phyloP scores from a whole-genome alignment of 2,888 invertebrate genomes.

The Dendrolimus houi region DNA sequence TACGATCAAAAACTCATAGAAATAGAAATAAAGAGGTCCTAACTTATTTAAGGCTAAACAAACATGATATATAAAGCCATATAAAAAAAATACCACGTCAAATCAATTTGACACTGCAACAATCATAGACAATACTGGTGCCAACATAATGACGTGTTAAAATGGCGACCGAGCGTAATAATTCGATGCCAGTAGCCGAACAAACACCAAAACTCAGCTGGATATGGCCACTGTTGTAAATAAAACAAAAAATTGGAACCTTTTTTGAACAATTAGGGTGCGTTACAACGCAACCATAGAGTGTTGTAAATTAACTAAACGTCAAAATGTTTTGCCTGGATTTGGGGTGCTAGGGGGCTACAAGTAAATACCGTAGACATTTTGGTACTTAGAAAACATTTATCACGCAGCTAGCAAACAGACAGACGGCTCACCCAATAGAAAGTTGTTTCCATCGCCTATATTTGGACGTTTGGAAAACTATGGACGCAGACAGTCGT shows the following conservation, averaged over 20 bases:
- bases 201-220: conserved; percentile 33
- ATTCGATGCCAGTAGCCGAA: conserved; percentile 64
- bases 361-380: neutral
- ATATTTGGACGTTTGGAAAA: too few relatives aligned
- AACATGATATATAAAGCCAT: neutral
- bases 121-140: conserved; percentile 8
- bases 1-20: too few relatives aligned
- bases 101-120: neutral
- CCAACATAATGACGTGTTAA: conserved; percentile 62
- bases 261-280: conserved; percentile 58
- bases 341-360: conserved; percentile 1
- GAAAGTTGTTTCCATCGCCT: too few relatives aligned
- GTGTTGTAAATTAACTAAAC: conserved; percentile 32
- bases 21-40: too few relatives aligned
- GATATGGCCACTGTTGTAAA: neutral
- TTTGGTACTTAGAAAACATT: neutral
- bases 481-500: too few relatives aligned
- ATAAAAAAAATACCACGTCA: neutral
- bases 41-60: too few relatives aligned
- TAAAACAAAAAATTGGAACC: conserved; percentile 27
- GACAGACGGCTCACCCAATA: too few relatives aligned
- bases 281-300: conserved; percentile 51
- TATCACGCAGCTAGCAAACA: too few relatives aligned
- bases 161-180: conserved; percentile 66
- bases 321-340: conserved; percentile 61